Percentiles rank a stretch among this genome's conserved stretches.
Conservation (phyloP, 2,888 invertebrate species). For the Lepetodrilus schrolli region DNA sequence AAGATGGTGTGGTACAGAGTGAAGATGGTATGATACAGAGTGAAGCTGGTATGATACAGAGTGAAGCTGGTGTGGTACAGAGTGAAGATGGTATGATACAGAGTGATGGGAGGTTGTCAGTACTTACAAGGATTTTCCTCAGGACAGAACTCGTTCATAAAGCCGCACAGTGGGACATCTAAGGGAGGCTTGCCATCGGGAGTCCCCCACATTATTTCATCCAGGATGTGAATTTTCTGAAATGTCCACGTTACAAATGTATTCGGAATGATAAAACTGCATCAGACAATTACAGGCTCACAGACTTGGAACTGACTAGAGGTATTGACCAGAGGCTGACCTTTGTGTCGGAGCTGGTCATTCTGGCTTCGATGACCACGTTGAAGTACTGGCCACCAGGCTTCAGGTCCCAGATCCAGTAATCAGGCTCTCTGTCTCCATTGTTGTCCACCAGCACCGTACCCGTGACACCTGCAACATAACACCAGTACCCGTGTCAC, state of each 20-base stretch:
- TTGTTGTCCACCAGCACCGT: slow-evolving; percentile 64
- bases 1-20: too few relatives aligned
- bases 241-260: background rate
- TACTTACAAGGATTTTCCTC: background rate
- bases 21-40: too few relatives aligned
- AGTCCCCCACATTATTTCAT: slow-evolving; percentile 46
- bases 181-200: slow-evolving; percentile 47
- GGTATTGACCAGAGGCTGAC: too few relatives aligned
- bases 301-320: too few relatives aligned
- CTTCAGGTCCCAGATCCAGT: slow-evolving; percentile 63
- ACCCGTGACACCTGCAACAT: slow-evolving; percentile 60
- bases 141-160: slow-evolving; percentile 53
- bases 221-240: slow-evolving; percentile 43
- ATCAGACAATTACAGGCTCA: too few relatives aligned
- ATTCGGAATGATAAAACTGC: background rate
- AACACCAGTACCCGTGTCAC: too few relatives aligned
- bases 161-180: slow-evolving; percentile 62
- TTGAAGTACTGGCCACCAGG: slow-evolving; percentile 39
- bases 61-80: too few relatives aligned
- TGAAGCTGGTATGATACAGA: too few relatives aligned
- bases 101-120: too few relatives aligned
- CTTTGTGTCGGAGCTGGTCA: slow-evolving; percentile 44
- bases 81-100: too few relatives aligned
- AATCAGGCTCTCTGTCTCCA: slow-evolving; percentile 68
- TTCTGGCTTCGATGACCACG: slow-evolving; percentile 47